A percentile compares a stretch with the other conserved stretches of the same genome.
phyloP scores from a whole-genome alignment of 2,113 vertebrate species.

The Gopherus flavomarginatus region DNA sequence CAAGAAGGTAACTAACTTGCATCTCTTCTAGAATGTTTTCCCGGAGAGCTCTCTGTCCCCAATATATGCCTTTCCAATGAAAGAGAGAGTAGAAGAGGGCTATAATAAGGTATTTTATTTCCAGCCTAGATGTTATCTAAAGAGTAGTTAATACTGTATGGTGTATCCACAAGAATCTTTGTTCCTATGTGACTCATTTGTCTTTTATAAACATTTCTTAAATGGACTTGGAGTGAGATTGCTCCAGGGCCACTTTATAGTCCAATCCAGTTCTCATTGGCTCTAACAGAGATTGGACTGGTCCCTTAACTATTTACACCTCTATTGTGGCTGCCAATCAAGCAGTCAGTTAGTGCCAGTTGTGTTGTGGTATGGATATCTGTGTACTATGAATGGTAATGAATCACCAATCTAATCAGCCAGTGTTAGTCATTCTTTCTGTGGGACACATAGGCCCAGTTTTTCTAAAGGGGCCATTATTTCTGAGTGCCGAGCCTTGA shows the following conservation, averaged over 20 bases:
- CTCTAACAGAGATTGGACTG: neutral
- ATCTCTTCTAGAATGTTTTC: neutral
- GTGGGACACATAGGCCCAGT: neutral
- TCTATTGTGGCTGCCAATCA: neutral
- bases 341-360: neutral
- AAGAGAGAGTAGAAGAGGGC: neutral
- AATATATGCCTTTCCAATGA: neutral
- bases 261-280: neutral
- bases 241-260: neutral
- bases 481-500: neutral
- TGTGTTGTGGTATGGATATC: neutral
- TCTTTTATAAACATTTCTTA: slow-evolving; percentile 26
- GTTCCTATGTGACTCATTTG: slow-evolving; percentile 1
- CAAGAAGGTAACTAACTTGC: neutral
- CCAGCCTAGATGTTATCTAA: slow-evolving; percentile 10
- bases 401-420: neutral
- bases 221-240: slow-evolving; percentile 32
- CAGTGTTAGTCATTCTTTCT: neutral
- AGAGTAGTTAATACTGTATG: slow-evolving; percentile 9
- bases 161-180: neutral
- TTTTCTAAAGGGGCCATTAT: neutral
- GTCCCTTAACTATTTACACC: neutral
- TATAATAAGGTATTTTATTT: slow-evolving; percentile 44
- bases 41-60: neutral
- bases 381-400: fast-evolving